These are phyloP conservation scores for Oscheius sp. DNA, from an alignment of 2,888 invertebrate species.

Conservation along the genomic window DNA sequence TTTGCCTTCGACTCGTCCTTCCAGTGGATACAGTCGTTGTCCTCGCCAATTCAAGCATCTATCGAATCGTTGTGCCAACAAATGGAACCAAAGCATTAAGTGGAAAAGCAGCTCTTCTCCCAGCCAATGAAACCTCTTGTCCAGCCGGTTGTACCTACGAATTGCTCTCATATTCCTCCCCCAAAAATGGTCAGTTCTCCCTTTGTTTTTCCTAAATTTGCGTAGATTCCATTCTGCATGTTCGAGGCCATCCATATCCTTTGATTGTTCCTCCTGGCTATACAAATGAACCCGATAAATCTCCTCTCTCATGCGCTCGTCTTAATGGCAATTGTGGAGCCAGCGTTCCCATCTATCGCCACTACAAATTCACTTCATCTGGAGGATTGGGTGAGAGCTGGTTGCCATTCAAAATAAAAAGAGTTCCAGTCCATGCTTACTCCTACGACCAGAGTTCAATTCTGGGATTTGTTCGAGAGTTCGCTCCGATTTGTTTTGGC, in stretches of 20 bases:
- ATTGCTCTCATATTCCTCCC: neutral
- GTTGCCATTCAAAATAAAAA: neutral
- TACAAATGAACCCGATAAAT: neutral
- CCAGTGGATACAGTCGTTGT: neutral
- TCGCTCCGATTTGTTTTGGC: neutral
- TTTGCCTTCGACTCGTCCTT: too few relatives aligned
- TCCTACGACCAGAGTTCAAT: neutral
- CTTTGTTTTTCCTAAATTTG: neutral
- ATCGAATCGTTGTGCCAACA: neutral
- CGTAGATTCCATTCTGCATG: conserved; percentile 1
- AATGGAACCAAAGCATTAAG: neutral
- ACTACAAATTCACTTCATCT: neutral
- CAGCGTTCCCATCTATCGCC: neutral
- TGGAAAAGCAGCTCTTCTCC: neutral
- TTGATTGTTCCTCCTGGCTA: conserved; percentile 1
- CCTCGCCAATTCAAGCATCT: neutral
- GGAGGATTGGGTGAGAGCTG: neutral
- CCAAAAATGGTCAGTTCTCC: neutral
- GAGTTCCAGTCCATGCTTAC: neutral
- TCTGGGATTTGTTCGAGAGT: neutral
- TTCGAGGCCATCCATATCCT: neutral
- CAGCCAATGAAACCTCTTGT: neutral
- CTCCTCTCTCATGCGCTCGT: neutral
- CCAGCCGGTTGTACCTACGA: neutral
- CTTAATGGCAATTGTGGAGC: neutral